Base-by-base conservation (phyloP, 2,797 vertebrate genomes). In the Aphelocoma californica region DNA sequence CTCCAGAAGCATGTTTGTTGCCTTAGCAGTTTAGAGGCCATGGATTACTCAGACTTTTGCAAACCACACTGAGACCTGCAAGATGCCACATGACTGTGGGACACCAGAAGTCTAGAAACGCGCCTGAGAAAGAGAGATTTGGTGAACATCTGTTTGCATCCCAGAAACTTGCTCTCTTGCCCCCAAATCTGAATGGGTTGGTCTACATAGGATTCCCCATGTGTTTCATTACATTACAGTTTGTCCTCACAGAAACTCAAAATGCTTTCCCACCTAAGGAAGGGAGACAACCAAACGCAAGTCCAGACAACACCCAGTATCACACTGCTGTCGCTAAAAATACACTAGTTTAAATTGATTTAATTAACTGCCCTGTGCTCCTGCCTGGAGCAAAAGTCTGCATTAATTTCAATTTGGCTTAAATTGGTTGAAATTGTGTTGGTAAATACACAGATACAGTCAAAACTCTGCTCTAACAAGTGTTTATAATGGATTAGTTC, bases 401-500 rank as follows among this genome's bases (percentile, higher is more conserved):
- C 77, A 64, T 88, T 90, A 74, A 87, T 91, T 93, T 93, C 81
- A 86, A 51, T 89, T 89, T 87, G 81, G 26, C 17, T 85, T 87
- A 80, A 90, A 92, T 67, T 44, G 54, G 34, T 92, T 95, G 57
- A 96, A 94, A 86, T 47, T 64, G 51, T 92, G 67, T 84, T 92
- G 78, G 95, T 90, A 96, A 95, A 96, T 87, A 94, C 8, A 95
- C 24, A 95, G 71, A 92, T 77, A 87, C 64, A 81, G 81, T 67
- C 79, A 95, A 91, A 97, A 87, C 53, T 84, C 69, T 45, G 47
- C 61, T 74, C 42, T 88, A 93, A 96, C 79, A 88, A 94, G 79
- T 93, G 92, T 92, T 91, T 20, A 78, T 81, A 96, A 93, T 93
- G 89, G 89, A 96, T 96, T 94, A 45, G 85, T 88, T 95, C 81